Evolutionary conservation across 2,113 vertebrate species (phyloP), one percentile per base, ranked within the genome.

Genomic region (Psephotus haematonotus): DNA sequence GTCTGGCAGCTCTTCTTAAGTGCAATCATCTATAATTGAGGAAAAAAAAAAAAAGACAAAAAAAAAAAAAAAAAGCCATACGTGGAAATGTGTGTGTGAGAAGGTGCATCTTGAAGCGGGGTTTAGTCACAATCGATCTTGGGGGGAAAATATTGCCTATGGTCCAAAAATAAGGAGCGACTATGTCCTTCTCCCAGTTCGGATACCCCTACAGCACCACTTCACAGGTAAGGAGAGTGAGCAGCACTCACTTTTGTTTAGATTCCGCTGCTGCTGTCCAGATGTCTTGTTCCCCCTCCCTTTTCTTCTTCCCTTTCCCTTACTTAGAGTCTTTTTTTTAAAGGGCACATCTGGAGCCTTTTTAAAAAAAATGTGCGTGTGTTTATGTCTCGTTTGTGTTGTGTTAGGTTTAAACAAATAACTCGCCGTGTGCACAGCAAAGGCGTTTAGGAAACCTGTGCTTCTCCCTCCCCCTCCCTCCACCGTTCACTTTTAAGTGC

Each of bases 161-260:
- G 98, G 97, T 98, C 97, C 98, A 98, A 98, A 98, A 98, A 98
- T 92, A 97, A 97, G 98, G 98, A 98, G 98, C 98, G 96, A 98
- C 98, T 91, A 99, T 99, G 99, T 99, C 99, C 97, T 99, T 99
- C 98, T 98, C 99, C 81, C 99, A 99, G 98, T 99, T 99, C 97
- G 99, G 99, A 98, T 99, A 99, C 95, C 99, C 99, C 46, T 99
- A 99, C 96, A 98, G 98, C 98, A 98, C 98, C 97, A 98, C 99
- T 97, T 99, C 99, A 92, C 99, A 99, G 99, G 99, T 99, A 99
- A 99, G 99, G 71, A 76, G 90, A 92, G 93, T 86, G 93, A 92
- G 92, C 90, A 97, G 96, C 94, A 83, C 95, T 96, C 94, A 95
- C 92, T 95, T 95, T 90, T 93, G 92, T 94, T 95, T 94, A 92